Base-by-base conservation (phyloP, 2,797 vertebrate species). In the Florisuga fusca region DNA sequence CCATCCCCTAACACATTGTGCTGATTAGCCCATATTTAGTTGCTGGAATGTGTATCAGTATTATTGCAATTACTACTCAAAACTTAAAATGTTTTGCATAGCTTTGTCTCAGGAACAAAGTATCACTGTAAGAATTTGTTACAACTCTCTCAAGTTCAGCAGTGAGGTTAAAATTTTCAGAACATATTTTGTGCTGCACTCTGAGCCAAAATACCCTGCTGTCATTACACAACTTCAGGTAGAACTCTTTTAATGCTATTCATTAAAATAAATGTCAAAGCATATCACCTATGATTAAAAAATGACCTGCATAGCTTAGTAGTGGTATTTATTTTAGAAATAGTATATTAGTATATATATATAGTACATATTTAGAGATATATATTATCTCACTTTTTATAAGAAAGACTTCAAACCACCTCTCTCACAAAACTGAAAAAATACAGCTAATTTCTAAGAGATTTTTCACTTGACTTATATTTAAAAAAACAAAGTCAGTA, bases 11-110 rank as follows among this genome's bases (percentile, higher is more conserved):
- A 97, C 93, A 95, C 93, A 87, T 57, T 92, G 62, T 90, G 89
- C 95, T 98, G 97, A 98, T 97, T 92, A 95, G 96, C 95, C 90
- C 93, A 90, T 93, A 97, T 97, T 96, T 96, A 87, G 93, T 89
- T 94, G 93, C 45, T 91, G 93, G 95, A 96, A 97, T 95, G 78
- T 43, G 22, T 77, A 94, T 92, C 96, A 97, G 95, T 76, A 96
- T 94, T 74, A 91, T 53, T 88, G 84, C 76, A 95, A 93, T 95
- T 93, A 96, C 86, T 69, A 74, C 85, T 84, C 59, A 87, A 83
- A 95, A 94, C 64, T 94, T 97, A 82, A 87, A 84, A 94, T 53
- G 75, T 91, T 90, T 94, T 89, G 97, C 94, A 97, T 96, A 97
- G 90, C 92, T 93, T 90, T 94, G 87, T 98, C 90, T 95, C 92